Percentiles rank a stretch among this genome's conserved stretches.
Conservation (phyloP, 2,113 vertebrate genomes). For the Callipepla squamata region DNA sequence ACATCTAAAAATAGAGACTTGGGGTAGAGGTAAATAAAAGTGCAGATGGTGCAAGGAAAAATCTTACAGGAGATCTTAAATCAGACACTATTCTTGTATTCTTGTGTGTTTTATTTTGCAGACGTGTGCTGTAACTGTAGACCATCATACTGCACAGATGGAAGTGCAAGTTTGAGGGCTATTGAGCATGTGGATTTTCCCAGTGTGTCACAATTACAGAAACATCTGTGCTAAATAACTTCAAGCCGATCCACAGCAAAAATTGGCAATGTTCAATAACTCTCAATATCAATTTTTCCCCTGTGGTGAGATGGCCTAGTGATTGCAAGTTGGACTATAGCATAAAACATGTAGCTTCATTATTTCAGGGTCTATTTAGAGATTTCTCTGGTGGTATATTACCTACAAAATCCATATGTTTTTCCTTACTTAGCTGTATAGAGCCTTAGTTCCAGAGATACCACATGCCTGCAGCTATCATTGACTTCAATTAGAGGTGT, state of each 20-base stretch:
- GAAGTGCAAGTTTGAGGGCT: constrained; percentile 77
- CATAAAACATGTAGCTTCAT: constrained; percentile 70
- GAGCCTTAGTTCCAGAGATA: constrained; percentile 37
- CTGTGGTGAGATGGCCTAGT: constrained; percentile 68
- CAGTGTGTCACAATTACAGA: constrained; percentile 82
- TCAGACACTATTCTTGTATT: constrained; percentile 54
- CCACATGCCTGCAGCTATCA: constrained; percentile 47
- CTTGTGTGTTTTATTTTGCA: constrained; percentile 53
- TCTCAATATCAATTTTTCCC: constrained; percentile 67
- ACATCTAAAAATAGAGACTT: neutral
- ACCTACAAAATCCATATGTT: constrained; percentile 72
- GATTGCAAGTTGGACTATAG: constrained; percentile 63
- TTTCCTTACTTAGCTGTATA: constrained; percentile 56
- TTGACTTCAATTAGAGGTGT: constrained; percentile 57
- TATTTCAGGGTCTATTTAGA: constrained; percentile 73
- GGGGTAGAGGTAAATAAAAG: constrained; percentile 47
- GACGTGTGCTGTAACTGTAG: constrained; percentile 57
- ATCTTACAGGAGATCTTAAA: constrained; percentile 57
- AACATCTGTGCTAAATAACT: constrained; percentile 86
- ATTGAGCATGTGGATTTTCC: constrained; percentile 82
- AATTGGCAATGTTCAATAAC: constrained; percentile 82
- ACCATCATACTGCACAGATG: constrained; percentile 77
- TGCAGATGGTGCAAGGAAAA: constrained; percentile 35
- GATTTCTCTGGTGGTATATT: constrained; percentile 72
- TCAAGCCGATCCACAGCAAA: constrained; percentile 81